These are phyloP conservation scores for Acanthiza pusilla DNA, from an alignment of 2,797 vertebrate species.

Conservation along the genomic window DNA sequence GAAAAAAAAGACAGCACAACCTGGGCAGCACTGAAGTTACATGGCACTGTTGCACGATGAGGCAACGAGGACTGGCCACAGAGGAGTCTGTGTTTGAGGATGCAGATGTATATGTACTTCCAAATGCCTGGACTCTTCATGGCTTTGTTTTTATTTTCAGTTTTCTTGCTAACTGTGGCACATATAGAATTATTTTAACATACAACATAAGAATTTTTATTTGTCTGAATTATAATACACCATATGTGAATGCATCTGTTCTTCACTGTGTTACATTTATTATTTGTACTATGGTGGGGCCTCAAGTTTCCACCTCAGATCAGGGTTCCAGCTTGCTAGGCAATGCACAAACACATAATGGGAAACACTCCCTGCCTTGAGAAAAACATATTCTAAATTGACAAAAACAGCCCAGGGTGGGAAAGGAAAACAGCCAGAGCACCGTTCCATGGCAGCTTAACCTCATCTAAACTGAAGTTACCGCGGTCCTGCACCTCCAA, in stretches of 20 bases:
- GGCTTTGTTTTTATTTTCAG: conserved; percentile 47
- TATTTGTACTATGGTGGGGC: conserved; percentile 55
- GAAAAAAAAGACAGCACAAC: background rate
- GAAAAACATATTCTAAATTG: conserved; percentile 36
- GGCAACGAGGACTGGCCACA: background rate
- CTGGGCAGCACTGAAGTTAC: background rate
- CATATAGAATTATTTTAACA: conserved; percentile 52
- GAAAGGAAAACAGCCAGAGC: conserved; percentile 14
- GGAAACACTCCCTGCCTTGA: conserved; percentile 57
- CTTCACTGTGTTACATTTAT: conserved; percentile 54
- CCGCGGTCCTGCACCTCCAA: background rate
- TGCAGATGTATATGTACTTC: background rate
- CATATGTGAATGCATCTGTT: conserved; percentile 65
- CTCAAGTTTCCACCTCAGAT: conserved; percentile 64
- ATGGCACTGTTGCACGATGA: background rate
- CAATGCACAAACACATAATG: conserved; percentile 54
- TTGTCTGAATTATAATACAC: conserved; percentile 59
- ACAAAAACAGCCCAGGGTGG: conserved; percentile 27
- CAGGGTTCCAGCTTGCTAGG: conserved; percentile 48
- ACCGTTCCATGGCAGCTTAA: background rate
- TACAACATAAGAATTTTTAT: conserved; percentile 60
- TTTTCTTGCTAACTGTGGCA: conserved; percentile 31
- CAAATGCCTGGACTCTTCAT: background rate
- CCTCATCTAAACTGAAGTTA: background rate
- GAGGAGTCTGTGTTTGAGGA: background rate